Evolutionary conservation across 2,797 vertebrate species (phyloP).

Genomic region (Strix occidentalis): DNA sequence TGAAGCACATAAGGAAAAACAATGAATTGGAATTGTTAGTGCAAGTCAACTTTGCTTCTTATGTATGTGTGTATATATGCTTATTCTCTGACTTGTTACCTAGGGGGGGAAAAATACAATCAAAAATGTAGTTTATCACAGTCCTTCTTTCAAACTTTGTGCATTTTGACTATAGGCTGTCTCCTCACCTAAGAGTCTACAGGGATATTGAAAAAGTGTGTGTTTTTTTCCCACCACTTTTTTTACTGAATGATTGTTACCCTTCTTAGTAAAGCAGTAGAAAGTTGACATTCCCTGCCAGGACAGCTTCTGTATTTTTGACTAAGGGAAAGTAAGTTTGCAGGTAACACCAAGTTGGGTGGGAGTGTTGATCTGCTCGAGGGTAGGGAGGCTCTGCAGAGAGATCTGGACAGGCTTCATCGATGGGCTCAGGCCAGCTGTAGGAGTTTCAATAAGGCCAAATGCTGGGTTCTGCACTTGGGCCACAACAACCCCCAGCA

Average conservation of each 20-base stretch:
- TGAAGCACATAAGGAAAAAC: neutral
- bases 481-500: no score
- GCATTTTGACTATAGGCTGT: neutral
- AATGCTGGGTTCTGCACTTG: no score
- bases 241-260: neutral
- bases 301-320: neutral
- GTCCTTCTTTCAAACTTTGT: neutral
- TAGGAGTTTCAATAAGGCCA: no score
- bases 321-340: neutral
- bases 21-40: neutral
- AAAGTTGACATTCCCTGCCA: neutral
- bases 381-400: no score
- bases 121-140: neutral
- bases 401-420: no score
- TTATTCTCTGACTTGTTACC: neutral
- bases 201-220: neutral
- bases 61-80: neutral
- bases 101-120: rapidly evolving
- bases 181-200: neutral
- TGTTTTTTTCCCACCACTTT: rapidly evolving
- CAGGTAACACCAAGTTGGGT: no score
- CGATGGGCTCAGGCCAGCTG: no score
- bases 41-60: neutral
- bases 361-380: no score
- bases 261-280: neutral